Evolutionary conservation across 1,140 invertebrate species (phyloP).

Genomic region (Choristoneura fumiferana): DNA sequence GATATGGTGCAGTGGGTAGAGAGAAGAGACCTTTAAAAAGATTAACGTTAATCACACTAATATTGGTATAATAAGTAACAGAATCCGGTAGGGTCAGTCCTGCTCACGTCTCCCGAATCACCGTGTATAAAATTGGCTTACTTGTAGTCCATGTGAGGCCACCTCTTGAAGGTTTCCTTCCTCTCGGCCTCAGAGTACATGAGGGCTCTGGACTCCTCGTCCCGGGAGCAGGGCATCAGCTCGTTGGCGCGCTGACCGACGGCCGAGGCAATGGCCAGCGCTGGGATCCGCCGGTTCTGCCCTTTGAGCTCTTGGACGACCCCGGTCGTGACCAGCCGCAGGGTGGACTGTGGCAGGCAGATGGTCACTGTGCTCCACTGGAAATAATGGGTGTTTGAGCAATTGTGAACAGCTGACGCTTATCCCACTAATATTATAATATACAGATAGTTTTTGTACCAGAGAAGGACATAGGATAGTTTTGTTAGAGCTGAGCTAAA

Average conservation of each 20-base stretch:
- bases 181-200: conserved; percentile 96
- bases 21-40: no score
- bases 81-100: no score
- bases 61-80: no score
- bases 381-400: conserved; percentile 43
- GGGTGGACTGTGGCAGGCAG: conserved; percentile 85
- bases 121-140: conserved; percentile 80
- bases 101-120: no score
- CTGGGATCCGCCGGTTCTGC: conserved; percentile 89
- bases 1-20: no score
- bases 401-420: no score
- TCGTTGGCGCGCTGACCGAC: conserved; percentile 91
- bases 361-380: conserved; percentile 95
- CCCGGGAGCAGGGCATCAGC: conserved; percentile 80
- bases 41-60: no score
- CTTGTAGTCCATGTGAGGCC: conserved; percentile 99
- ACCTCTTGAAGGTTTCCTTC: conserved; percentile 92
- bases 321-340: conserved; percentile 88
- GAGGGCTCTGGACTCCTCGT: conserved; percentile 81
- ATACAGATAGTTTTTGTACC: no score
- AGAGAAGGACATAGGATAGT: no score
- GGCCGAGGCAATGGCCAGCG: conserved; percentile 91
- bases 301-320: conserved; percentile 90
- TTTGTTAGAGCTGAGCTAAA: no score
- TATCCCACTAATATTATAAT: no score